Conservation (phyloP, 2,113 vertebrate genomes). For the Petrocephalus microphthalmus region DNA sequence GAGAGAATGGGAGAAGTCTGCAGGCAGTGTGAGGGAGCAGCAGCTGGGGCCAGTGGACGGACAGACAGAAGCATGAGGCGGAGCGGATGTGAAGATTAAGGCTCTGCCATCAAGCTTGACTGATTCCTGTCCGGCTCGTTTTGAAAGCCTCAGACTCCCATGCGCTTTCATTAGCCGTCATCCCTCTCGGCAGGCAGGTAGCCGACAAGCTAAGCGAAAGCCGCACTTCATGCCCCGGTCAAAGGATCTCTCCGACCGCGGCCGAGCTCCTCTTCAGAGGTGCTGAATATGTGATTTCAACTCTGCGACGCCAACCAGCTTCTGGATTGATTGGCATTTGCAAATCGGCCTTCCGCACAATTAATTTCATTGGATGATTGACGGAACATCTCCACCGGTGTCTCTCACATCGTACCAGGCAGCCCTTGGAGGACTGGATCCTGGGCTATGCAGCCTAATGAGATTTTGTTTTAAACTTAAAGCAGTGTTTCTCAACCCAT, state of each 20-base stretch:
- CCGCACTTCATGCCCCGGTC: not conserved
- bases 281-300: not conserved
- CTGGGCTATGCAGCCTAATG: not conserved
- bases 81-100: not conserved
- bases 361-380: not conserved
- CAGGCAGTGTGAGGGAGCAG: not conserved
- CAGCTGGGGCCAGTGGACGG: no score
- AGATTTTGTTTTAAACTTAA: not conserved
- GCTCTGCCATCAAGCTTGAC: not conserved
- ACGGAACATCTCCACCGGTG: not conserved
- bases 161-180: not conserved
- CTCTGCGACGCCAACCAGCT: not conserved
- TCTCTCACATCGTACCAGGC: not conserved
- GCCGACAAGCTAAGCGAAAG: not conserved
- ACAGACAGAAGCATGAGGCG: not conserved
- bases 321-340: not conserved
- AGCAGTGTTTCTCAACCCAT: not conserved
- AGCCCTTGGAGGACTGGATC: not conserved
- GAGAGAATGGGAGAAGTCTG: not conserved
- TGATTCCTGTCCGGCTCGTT: not conserved
- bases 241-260: not conserved
- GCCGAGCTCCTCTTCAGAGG: not conserved
- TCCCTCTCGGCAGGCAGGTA: not conserved
- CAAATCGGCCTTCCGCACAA: not conserved
- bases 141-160: not conserved